These are phyloP conservation scores for Drosophila ercepeae DNA, from an alignment of 1,140 invertebrate species.

Conservation along the genomic window DNA sequence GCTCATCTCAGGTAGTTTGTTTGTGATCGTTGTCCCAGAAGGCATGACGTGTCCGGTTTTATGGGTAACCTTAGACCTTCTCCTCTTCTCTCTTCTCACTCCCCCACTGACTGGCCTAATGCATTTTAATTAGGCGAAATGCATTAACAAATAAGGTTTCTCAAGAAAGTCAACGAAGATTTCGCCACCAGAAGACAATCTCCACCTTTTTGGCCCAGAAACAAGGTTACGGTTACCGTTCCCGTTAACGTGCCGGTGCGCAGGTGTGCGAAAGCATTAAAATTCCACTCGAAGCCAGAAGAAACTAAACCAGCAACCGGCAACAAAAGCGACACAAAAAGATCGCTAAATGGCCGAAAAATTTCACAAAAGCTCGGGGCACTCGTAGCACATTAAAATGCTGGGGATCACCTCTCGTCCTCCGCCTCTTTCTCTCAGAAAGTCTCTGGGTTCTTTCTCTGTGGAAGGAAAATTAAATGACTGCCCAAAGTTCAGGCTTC, in stretches of 20 bases:
- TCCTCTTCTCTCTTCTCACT: background rate
- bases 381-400: slow-evolving; percentile 59
- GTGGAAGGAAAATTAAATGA: slow-evolving; percentile 69
- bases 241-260: slow-evolving; percentile 63
- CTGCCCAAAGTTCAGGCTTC: slow-evolving; percentile 75
- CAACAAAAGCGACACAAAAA: slow-evolving; percentile 26
- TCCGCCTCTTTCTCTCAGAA: slow-evolving; percentile 7
- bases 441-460: too few species aligned
- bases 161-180: slow-evolving; percentile 38
- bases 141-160: slow-evolving; percentile 3
- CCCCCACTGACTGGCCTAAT: slow-evolving; percentile 4
- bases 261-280: slow-evolving; percentile 81
- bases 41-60: slow-evolving; percentile 53
- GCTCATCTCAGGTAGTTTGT: slow-evolving; percentile 64
- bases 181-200: slow-evolving; percentile 55
- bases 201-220: slow-evolving; percentile 69
- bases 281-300: slow-evolving; percentile 70
- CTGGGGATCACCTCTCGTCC: slow-evolving; percentile 14
- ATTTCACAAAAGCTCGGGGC: slow-evolving; percentile 46
- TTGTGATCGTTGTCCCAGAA: slow-evolving; percentile 42
- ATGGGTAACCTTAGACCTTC: slow-evolving; percentile 36
- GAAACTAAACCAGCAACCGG: slow-evolving; percentile 26
- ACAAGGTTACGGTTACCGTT: slow-evolving; percentile 65
- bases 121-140: slow-evolving; percentile 53
- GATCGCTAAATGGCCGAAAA: slow-evolving; percentile 41